Percentiles rank a stretch among this genome's conserved stretches.
Conservation (phyloP, 2,797 vertebrate species). For the Spinibarbus caldwelli region DNA sequence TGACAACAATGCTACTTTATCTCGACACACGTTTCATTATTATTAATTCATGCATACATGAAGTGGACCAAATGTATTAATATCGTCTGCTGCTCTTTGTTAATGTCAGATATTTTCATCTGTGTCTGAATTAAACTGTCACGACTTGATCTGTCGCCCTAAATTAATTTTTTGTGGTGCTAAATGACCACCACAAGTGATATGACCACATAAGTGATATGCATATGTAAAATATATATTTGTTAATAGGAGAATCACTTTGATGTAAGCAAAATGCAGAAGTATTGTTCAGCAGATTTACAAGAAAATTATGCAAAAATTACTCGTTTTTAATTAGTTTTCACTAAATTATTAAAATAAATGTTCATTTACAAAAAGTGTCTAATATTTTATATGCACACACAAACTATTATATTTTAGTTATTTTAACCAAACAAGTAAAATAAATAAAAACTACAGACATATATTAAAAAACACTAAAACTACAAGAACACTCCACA, state of each 20-base stretch:
- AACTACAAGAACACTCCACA: no score
- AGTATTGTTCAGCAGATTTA: neutral
- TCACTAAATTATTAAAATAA: no score
- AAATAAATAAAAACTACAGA: no score
- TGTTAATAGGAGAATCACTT: neutral
- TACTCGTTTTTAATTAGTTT: no score
- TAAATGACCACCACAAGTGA: no score
- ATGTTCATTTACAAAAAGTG: no score
- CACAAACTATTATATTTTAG: no score
- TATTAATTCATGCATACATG: neutral
- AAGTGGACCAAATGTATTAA: slow-evolving; percentile 13
- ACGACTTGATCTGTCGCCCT: neutral
- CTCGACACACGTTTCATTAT: neutral
- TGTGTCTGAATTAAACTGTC: slow-evolving; percentile 12
- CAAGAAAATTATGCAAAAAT: neutral
- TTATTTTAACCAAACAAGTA: no score
- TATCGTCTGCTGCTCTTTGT: slow-evolving; percentile 18
- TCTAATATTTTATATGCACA: no score
- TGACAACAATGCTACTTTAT: neutral
- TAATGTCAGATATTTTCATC: neutral
- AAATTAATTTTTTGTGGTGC: neutral
- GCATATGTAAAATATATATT: no score
- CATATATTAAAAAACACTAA: no score
- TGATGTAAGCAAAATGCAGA: neutral
- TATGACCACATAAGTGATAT: no score